Evolutionary conservation across 2,113 vertebrate species (phyloP).

Genomic region (Menura novaehollandiae): DNA sequence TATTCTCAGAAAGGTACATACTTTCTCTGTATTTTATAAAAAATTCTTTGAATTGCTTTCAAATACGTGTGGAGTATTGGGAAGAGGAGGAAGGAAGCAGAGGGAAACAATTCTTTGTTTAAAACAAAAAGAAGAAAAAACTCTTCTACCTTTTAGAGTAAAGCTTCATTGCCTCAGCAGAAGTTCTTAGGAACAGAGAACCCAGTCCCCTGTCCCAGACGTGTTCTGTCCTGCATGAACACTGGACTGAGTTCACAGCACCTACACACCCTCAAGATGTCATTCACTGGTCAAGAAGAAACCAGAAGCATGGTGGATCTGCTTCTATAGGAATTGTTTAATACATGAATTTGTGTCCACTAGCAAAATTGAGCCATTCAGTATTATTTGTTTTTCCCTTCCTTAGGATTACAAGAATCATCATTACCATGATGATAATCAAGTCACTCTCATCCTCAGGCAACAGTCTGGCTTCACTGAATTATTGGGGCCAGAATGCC

Average conservation of each 20-base stretch:
- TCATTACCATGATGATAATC: neutral
- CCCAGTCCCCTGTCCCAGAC: neutral
- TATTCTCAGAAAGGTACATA: neutral
- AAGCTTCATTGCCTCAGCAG: neutral
- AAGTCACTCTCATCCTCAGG: neutral
- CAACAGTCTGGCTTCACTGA: neutral
- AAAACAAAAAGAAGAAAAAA: neutral
- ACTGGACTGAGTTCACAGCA: neutral
- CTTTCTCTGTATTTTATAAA: neutral
- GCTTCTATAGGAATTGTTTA: neutral
- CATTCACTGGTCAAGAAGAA: neutral
- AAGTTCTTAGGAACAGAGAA: neutral
- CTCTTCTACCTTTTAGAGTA: neutral
- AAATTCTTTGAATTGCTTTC: neutral
- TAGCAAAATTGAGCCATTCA: neutral
- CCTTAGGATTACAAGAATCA: neutral
- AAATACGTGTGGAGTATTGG: neutral
- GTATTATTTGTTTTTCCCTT: neutral
- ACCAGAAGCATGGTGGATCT: neutral
- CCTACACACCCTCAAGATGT: neutral
- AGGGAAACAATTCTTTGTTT: neutral
- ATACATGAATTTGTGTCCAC: neutral
- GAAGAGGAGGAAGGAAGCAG: neutral
- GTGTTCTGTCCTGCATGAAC: neutral
- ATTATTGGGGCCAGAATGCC: neutral